Conservation (phyloP, 2,888 invertebrate genomes). For the Cremastinae sp. region DNA sequence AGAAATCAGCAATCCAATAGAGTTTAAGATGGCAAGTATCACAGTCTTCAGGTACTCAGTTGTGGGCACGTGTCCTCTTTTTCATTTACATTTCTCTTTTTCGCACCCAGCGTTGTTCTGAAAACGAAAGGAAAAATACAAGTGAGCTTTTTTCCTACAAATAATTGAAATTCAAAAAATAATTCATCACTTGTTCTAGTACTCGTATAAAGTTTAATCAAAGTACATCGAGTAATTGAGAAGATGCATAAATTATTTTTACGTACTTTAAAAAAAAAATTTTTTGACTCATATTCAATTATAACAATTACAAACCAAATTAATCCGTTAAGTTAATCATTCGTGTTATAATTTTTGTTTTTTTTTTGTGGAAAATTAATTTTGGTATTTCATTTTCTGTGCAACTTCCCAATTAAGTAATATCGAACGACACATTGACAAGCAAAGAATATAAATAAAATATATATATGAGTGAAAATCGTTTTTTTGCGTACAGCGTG, state of each 20-base stretch:
- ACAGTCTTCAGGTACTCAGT: slow-evolving; percentile 77
- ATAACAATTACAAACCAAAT: no score
- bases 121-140: slow-evolving; percentile 69
- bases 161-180: not conserved
- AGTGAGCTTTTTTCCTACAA: slow-evolving; percentile 37
- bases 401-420: not conserved
- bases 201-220: no score
- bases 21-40: slow-evolving; percentile 69
- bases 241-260: no score
- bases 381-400: not conserved
- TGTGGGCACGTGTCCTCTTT: slow-evolving; percentile 57
- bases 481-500: slow-evolving; percentile 71
- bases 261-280: no score
- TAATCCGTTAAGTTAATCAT: no score
- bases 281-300: no score
- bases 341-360: no score
- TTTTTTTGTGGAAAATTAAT: no score
- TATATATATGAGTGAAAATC: slow-evolving; percentile 70
- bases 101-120: slow-evolving; percentile 67
- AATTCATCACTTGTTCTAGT: not conserved
- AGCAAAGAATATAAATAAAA: slow-evolving; percentile 1
- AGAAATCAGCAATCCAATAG: slow-evolving; percentile 28
- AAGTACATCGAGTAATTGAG: no score
- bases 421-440: slow-evolving; percentile 13
- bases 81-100: slow-evolving; percentile 46